Evolutionary conservation across 2,797 vertebrate genomes (phyloP).

Genomic region (Pseudomugil tenellus): DNA sequence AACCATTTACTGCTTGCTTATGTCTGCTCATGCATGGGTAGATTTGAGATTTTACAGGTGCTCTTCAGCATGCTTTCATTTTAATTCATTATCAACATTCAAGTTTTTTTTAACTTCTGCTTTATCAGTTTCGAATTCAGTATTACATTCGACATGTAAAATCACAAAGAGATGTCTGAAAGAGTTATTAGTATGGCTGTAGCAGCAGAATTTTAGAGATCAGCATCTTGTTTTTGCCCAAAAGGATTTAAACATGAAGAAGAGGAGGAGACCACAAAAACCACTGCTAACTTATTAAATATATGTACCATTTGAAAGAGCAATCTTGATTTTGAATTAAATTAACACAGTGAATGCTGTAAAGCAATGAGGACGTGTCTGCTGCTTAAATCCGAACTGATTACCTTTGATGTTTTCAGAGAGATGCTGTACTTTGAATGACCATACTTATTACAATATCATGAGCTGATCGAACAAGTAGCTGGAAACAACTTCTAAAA

Average conservation of each 20-base stretch:
- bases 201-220: neutral
- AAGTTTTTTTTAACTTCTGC: neutral
- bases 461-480: constrained; percentile 16
- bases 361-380: constrained; percentile 44
- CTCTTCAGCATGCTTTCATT: no score
- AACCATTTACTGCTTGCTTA: neutral
- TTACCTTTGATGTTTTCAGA: constrained; percentile 28
- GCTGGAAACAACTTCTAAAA: constrained; percentile 24
- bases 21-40: neutral
- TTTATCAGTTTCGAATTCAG: neutral
- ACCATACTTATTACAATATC: constrained; percentile 7
- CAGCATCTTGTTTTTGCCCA: neutral
- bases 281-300: constrained; percentile 1
- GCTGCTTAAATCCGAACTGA: constrained; percentile 16
- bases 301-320: constrained; percentile 2
- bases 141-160: neutral
- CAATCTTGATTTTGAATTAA: neutral
- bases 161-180: neutral
- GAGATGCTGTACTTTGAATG: constrained; percentile 13
- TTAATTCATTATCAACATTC: no score
- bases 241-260: constrained; percentile 5
- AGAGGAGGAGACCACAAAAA: neutral
- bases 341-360: constrained; percentile 23
- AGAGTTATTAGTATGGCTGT: neutral
- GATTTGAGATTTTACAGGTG: neutral